Evolutionary conservation across 2,113 vertebrate species (phyloP), one percentile per base, ranked within the genome.

Genomic region (Ceyx cyanopectus): DNA sequence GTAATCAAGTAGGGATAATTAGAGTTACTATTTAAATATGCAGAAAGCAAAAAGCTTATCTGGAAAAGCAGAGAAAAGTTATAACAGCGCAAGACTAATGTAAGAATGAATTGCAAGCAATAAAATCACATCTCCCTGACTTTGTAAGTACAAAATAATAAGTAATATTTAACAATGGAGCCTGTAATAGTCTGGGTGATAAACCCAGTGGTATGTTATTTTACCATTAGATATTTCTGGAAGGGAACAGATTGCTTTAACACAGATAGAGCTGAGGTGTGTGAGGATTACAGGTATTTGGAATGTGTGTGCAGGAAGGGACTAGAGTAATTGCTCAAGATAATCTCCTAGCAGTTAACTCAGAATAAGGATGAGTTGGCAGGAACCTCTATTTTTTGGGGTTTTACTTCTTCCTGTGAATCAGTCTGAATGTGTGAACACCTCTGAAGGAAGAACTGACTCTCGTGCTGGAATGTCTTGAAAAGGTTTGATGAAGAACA

Each of bases 1-100:
- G 87, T 91, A 92, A 93, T 97, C 88, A 97, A 92, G 90, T 32
- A 67, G 17, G 57, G 76, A 85, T 93, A 96, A 92, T 96, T 96
- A 96, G 78, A 96, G 82, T 92, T 89, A 54, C 85, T 87, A 8
- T 93, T 97, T 96, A 95, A 97, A 95, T 95, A 97, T 95, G 89
- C 92, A 96, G 68, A 80, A 92, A 90, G 63, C 81, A 87, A 66
- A 95, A 95, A 75, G 84, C 90, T 86, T 85, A 65, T 95, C 93
- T 91, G 85, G 74, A 90, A 91, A 93, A 90, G 85, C 85, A 89
- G 75, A 83, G 60, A 40, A 56, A 76, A 23, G 84, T 85, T 74
- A 70, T 50, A 93, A 80, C 68, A 85, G 75, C 3, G 0, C 61
- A 86, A 95, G 86, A 30, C 77, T 84, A 90, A 74, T 63, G 45